Percentiles rank a stretch among this genome's conserved stretches.
Evolutionary conservation across 2,797 vertebrate species (phyloP).

Genomic region (Danio albolineatus): DNA sequence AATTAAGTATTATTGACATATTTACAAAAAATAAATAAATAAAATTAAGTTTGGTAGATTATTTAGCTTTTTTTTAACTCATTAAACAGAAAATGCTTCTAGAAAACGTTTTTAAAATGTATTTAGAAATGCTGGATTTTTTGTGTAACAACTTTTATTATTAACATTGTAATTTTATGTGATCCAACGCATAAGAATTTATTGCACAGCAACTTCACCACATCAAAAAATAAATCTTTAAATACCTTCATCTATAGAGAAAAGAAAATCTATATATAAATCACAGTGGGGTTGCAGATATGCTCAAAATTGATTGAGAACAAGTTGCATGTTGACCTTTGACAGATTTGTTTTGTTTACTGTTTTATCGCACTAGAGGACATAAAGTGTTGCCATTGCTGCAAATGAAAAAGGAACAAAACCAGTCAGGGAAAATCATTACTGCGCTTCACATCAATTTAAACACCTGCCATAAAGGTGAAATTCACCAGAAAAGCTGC

Average conservation of each 20-base stretch:
- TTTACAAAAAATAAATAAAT: too few species aligned
- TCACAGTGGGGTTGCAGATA: too few species aligned
- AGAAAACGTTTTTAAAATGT: too few species aligned
- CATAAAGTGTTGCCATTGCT: neutral
- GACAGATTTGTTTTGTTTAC: too few species aligned
- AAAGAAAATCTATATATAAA: too few species aligned
- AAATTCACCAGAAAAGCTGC: neutral
- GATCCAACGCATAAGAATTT: neutral
- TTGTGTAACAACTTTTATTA: neutral
- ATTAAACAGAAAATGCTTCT: too few species aligned
- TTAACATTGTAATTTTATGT: neutral
- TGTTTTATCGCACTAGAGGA: too few species aligned
- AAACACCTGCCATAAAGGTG: neutral
- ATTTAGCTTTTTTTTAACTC: too few species aligned
- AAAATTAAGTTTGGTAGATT: too few species aligned
- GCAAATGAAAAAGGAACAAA: neutral
- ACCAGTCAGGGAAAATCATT: neutral
- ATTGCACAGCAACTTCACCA: neutral
- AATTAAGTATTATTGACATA: too few species aligned
- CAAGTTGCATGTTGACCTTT: too few species aligned
- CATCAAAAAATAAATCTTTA: neutral
- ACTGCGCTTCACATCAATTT: neutral
- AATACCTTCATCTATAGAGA: neutral
- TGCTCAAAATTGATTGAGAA: too few species aligned
- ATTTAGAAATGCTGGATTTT: neutral